Evolutionary conservation across 53 echinoderm and acorn worm genomes (phyloP).

Genomic region (Hippasteria phrygiana): DNA sequence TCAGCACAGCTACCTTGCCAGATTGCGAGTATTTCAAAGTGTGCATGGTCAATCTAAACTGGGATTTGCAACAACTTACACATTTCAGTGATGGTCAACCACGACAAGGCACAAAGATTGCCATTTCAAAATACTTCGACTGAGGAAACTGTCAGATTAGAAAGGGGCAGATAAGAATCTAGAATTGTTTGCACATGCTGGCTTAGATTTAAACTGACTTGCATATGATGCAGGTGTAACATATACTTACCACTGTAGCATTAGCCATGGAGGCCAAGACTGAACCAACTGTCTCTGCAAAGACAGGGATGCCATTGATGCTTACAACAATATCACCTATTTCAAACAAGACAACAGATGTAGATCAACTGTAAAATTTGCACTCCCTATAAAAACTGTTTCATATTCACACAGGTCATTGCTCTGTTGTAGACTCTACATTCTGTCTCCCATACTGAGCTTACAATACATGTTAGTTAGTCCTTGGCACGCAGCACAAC

Average conservation of each 20-base stretch:
- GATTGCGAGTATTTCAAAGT: too few species aligned
- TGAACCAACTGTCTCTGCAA: constrained; percentile 72
- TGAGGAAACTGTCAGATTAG: too few species aligned
- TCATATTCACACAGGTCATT: neutral
- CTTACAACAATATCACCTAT: constrained; percentile 84
- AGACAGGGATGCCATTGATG: constrained; percentile 87
- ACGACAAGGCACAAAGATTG: too few species aligned
- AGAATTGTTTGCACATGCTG: neutral
- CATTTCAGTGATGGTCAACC: too few species aligned
- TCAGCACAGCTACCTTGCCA: too few species aligned
- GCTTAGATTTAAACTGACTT: neutral
- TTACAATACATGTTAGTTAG: neutral
- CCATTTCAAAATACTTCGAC: neutral
- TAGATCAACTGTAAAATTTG: neutral
- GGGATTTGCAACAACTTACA: too few species aligned
- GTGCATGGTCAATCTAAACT: too few species aligned
- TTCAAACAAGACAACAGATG: neutral
- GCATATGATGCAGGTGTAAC: neutral
- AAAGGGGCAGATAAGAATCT: too few species aligned
- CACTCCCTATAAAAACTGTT: neutral
- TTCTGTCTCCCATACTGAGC: neutral
- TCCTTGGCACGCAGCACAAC: too few species aligned
- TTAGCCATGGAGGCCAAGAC: constrained; percentile 75
- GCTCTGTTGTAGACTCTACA: neutral
- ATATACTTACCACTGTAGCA: constrained; percentile 74